Evolutionary conservation across 2,113 vertebrate species (phyloP).

Genomic region (Campylomormyrus numenius): DNA sequence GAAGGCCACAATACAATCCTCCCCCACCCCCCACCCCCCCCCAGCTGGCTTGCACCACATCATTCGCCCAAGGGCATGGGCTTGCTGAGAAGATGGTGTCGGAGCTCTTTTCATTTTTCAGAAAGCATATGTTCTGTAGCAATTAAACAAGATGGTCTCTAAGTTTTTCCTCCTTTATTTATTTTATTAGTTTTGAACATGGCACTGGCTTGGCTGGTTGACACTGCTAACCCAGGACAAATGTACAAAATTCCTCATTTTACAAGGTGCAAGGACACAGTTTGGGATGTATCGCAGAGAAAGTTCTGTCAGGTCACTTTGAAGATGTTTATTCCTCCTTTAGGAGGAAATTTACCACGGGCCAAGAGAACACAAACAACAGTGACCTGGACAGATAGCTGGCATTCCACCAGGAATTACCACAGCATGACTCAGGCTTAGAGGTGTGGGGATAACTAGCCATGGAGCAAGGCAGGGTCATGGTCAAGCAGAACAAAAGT

Average conservation of each 20-base stretch:
- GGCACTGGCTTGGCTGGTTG: too few relatives aligned
- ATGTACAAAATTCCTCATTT: conserved; percentile 29
- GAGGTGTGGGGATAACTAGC: conserved; percentile 51
- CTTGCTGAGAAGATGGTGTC: background rate
- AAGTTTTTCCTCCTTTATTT: background rate
- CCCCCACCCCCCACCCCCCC: background rate
- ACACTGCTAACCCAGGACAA: conserved; percentile 24
- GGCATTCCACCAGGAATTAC: conserved; percentile 58
- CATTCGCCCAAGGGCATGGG: background rate
- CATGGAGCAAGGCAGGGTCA: conserved; percentile 25
- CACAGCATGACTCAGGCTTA: conserved; percentile 42
- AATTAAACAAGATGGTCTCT: background rate
- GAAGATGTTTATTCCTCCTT: conserved; percentile 51
- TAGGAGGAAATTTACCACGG: conserved; percentile 53
- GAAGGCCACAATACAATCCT: background rate
- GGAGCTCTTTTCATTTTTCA: background rate
- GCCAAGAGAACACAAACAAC: conserved; percentile 56
- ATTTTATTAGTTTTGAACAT: background rate
- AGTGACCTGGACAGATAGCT: conserved; percentile 57
- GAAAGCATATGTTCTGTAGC: background rate
- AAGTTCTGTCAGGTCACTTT: conserved; percentile 36
- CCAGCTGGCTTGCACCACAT: background rate
- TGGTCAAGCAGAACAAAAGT: conserved; percentile 56
- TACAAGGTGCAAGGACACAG: conserved; percentile 23
- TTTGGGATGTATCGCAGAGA: conserved; percentile 7